A percentile compares a stretch with the other conserved stretches of the same genome.
phyloP scores from a whole-genome alignment of 2,113 vertebrate species.

The Puffinus mauretanicus region DNA sequence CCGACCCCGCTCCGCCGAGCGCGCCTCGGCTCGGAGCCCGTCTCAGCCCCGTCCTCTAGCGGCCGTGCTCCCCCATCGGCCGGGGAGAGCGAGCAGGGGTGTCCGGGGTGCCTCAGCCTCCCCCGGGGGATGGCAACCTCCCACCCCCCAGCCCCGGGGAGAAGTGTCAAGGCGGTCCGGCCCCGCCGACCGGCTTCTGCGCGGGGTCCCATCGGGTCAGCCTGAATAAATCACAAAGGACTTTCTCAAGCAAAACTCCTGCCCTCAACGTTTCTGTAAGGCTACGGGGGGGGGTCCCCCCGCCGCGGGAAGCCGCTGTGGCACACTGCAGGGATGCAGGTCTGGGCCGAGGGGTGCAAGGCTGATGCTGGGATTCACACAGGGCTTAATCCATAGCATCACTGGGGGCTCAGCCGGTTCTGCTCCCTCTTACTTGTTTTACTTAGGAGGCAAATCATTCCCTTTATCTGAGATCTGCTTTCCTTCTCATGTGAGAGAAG shows the following conservation, averaged over 20 bases:
- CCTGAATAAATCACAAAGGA: not conserved
- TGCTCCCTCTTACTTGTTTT: not conserved
- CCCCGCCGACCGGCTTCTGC: no score
- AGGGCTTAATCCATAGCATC: not conserved
- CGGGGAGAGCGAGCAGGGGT: no score
- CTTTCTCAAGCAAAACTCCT: not conserved
- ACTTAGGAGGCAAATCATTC: not conserved
- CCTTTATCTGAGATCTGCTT: not conserved
- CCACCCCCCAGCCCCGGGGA: not conserved
- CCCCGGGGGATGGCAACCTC: no score
- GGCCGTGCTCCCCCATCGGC: not conserved
- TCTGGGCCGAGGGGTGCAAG: not conserved
- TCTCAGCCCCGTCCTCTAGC: not conserved
- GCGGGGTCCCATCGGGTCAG: accelerated
- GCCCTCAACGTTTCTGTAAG: not conserved
- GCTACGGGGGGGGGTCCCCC: no score
- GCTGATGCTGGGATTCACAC: not conserved
- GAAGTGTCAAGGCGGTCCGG: accelerated
- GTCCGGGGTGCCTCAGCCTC: no score
- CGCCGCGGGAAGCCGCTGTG: not conserved
- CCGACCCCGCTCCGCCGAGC: not conserved
- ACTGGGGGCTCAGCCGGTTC: accelerated
- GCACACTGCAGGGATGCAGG: not conserved
- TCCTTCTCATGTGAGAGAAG: not conserved
- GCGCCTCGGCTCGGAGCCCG: not conserved